Evolutionary conservation across 2,113 vertebrate genomes (phyloP), one percentile per base, ranked within the genome.

Genomic region (Proteles cristata): DNA sequence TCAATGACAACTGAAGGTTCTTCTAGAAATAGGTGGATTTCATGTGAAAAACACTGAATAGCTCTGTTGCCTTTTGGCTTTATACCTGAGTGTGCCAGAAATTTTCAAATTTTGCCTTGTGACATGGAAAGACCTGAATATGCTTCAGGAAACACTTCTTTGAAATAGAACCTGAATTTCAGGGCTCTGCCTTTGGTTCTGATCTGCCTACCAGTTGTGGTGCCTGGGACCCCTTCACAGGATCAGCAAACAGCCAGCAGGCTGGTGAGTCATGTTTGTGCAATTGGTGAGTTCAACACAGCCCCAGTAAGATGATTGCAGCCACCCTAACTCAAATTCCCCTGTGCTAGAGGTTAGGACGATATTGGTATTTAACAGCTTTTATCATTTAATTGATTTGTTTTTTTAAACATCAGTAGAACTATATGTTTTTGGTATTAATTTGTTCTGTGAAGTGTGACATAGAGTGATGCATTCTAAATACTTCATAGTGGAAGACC

Each of bases 401-500:
- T 96, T 98, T 98, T 97, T 97, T 97, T 50, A 97, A 98, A 97
- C 33, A 98, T 90, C 87, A 92, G 81, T 98, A 87, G 83, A 96
- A 96, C 81, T 98, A 97, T 97, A 95, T 97, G 92, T 93, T 97
- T 94, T 98, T 97, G 97, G 91, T 97, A 97, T 98, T 98, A 94
- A 98, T 98, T 98, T 98, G 94, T 97, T 94, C 95, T 98, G 96
- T 97, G 96, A 97, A 98, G 97, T 97, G 84, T 69, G 50, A 69
- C 88, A 94, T 97, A 96, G 55, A 85, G 93, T 97, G 97, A 97
- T 97, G 86, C 98, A 97, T 97, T 98, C 93, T 97, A 97, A 98
- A 95, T 43, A 89, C 5, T 0, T 94, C 93, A 81, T 6, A 93
- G 39, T 94, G 93, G 25, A 26, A 85, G 48, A 90, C 19, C 9